phyloP scores from a whole-genome alignment of 2,113 vertebrate species.

The Chionodraco myersi region DNA sequence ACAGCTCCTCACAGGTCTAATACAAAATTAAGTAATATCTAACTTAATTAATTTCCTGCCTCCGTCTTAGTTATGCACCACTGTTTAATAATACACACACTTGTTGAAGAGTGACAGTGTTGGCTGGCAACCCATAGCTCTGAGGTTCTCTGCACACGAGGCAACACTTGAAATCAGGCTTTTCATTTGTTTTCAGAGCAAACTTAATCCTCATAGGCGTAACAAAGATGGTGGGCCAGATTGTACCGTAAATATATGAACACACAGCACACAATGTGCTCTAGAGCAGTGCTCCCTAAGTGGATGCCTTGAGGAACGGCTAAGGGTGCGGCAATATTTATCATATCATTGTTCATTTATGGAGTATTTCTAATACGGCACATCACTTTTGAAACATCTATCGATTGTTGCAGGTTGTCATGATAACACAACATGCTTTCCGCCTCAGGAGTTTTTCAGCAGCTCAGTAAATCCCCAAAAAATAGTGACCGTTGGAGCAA shows the following conservation, averaged over 20 bases:
- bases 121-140: background rate
- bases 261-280: background rate
- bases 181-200: background rate
- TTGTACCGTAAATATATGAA: slow-evolving; percentile 16
- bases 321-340: background rate
- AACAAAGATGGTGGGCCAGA: slow-evolving; percentile 15
- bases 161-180: background rate
- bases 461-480: background rate
- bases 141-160: background rate
- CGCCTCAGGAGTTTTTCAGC: background rate
- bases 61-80: slow-evolving; percentile 14
- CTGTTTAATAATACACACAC: slow-evolving; percentile 4
- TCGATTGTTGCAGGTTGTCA: background rate
- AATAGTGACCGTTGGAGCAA: background rate
- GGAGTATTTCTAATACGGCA: background rate
- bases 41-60: slow-evolving; percentile 12
- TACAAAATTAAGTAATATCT: slow-evolving; percentile 1
- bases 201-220: slow-evolving; percentile 6
- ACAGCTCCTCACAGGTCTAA: background rate
- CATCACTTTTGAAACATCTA: background rate
- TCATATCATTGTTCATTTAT: background rate
- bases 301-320: background rate
- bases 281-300: background rate
- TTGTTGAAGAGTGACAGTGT: background rate
- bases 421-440: background rate